Conservation (phyloP, 2,113 vertebrate species). For the Parus major region DNA sequence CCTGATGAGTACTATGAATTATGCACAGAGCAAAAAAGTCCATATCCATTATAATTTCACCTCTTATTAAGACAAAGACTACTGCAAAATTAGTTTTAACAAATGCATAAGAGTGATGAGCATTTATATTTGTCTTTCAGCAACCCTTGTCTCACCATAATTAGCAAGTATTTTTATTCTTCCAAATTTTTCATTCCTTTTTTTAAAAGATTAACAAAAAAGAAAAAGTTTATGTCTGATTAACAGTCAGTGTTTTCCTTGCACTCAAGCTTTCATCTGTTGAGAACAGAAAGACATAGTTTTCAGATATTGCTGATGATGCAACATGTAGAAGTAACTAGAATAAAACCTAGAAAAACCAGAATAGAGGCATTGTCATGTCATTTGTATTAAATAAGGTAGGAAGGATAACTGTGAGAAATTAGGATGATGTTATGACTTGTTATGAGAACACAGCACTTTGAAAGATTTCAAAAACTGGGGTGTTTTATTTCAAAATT, state of each 20-base stretch:
- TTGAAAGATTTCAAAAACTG: background rate
- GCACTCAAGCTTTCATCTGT: background rate
- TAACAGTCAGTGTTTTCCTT: background rate
- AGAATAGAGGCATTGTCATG: slow-evolving; percentile 40
- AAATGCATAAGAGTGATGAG: background rate
- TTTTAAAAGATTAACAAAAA: background rate
- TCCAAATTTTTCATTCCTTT: background rate
- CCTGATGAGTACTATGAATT: background rate
- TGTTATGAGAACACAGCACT: background rate
- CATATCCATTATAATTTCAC: background rate
- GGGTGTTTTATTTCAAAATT: background rate
- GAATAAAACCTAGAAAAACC: background rate
- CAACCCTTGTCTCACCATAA: background rate
- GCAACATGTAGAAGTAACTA: slow-evolving; percentile 29
- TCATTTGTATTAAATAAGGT: slow-evolving; percentile 39
- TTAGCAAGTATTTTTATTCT: background rate
- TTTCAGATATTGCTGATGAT: slow-evolving; percentile 11
- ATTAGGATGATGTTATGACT: slow-evolving; percentile 29
- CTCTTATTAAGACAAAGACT: background rate
- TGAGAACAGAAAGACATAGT: background rate
- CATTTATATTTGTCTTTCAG: slow-evolving; percentile 22
- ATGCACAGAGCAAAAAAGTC: background rate
- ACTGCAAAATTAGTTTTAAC: background rate
- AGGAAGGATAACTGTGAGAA: slow-evolving; percentile 3
- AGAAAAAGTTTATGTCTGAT: background rate